Base-by-base conservation (phyloP, 2,888 invertebrate genomes). In the Heliconius aoede region DNA sequence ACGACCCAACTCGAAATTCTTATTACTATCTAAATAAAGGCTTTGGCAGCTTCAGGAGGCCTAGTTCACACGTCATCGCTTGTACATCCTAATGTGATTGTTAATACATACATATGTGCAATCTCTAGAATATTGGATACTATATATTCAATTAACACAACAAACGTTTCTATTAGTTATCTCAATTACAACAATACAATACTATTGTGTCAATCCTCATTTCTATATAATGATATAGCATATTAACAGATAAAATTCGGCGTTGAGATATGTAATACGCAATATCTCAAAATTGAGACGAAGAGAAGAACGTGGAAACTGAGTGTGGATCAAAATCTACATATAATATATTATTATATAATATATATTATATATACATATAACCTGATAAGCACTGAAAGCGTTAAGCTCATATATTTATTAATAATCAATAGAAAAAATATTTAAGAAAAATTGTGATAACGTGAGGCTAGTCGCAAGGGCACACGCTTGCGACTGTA, bases 81-180 rank as follows among this genome's bases (percentile, higher is more conserved):
- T 28, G 21, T 13, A 21, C 4, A 30, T 62, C 18, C 21, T 30
- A 62, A 62, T 60, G 13, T 60, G 26, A 24, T 26, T 60, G 60
- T 60, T 65, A 36, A 65, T 65, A 65, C n/a, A 36, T 64, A 64
- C 32, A 68, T 51, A 28, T n/a, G 13, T 51, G 9, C 28, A 69
- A 68, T 68, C 68, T 55, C 69, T 30, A 51, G 69, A 30, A 30
- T n/a, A 69, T 69, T 51, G 30, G 55, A 55, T 3, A 65, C 24
- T 15, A 15, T 69, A 55, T n/a, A n/a, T 69, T 55, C 51, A 69
- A 69, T 69, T 55, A 69, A 55, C 55, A 55, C 5, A n/a, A 51
- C 51, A 68, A 68, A 68, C 68, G 51, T 51, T 51, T 51, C 28
- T 30, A 30, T 51, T 68, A 68, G 28, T 68, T 11, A 68, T 51